These are phyloP conservation scores for Vidua macroura DNA, from an alignment of 2,113 vertebrate species.

Conservation along the genomic window DNA sequence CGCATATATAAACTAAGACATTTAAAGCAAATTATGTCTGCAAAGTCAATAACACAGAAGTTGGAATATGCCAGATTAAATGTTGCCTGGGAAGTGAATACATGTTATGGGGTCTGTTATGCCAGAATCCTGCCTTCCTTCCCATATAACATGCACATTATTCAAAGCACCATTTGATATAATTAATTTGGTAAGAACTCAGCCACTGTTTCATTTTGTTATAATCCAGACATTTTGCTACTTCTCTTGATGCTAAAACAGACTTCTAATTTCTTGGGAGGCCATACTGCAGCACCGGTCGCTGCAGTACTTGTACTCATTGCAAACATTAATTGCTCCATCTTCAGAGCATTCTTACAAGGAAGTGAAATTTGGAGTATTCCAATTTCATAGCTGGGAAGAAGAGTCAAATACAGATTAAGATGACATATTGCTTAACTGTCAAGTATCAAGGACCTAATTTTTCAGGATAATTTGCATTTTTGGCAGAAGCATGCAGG, in stretches of 20 bases:
- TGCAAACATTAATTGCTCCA: neutral
- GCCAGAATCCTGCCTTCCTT: neutral
- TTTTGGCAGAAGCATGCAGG: neutral
- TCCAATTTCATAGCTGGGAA: neutral
- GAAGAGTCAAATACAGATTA: neutral
- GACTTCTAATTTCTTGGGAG: neutral
- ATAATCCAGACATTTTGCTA: neutral
- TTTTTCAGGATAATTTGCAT: neutral
- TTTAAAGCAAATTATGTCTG: slow-evolving; percentile 7
- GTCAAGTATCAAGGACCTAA: neutral
- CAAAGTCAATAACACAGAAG: neutral
- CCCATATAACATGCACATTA: neutral
- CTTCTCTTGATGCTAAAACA: neutral
- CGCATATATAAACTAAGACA: neutral
- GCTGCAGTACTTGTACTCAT: neutral
- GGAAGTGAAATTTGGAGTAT: neutral
- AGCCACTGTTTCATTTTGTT: neutral
- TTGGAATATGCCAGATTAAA: slow-evolving; percentile 44
- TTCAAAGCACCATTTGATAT: neutral
- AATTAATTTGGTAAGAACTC: neutral
- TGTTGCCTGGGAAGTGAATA: slow-evolving; percentile 12
- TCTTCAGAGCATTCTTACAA: neutral
- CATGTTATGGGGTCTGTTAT: neutral
- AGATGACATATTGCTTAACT: neutral
- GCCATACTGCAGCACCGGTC: neutral